phyloP scores from a whole-genome alignment of 2,888 invertebrate species.

The Volucella zonaria region DNA sequence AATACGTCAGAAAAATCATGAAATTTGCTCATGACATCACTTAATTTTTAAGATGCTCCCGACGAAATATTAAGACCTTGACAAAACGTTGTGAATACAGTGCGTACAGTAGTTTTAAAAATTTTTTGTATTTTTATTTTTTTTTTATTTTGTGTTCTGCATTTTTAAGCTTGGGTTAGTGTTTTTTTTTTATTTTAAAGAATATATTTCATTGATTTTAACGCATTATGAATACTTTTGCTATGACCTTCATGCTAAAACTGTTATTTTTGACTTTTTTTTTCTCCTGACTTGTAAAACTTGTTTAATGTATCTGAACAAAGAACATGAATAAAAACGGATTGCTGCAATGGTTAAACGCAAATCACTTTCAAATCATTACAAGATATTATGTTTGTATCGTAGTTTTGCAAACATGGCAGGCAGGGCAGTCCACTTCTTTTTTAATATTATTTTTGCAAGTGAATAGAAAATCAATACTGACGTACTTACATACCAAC shows the following conservation, averaged over 20 bases:
- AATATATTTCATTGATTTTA: background rate
- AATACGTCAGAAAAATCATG: too few relatives aligned
- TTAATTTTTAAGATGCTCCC: too few relatives aligned
- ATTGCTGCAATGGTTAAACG: conserved; percentile 25
- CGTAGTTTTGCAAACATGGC: conserved; percentile 40
- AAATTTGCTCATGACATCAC: too few relatives aligned
- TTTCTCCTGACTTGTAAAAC: conserved; percentile 38
- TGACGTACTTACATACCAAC: conserved; percentile 20
- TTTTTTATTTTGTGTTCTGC: too few relatives aligned
- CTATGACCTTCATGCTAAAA: conserved; percentile 50
- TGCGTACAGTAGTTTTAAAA: too few relatives aligned
- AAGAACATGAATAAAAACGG: conserved; percentile 24
- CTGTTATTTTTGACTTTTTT: too few relatives aligned
- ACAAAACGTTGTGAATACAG: too few relatives aligned
- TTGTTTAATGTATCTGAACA: conserved; percentile 21
- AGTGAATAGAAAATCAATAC: conserved; percentile 64
- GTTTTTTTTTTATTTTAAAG: background rate
- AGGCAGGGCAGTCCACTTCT: conserved; percentile 33
- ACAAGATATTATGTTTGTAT: conserved; percentile 8
- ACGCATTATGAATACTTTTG: conserved; percentile 1
- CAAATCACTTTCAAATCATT: conserved; percentile 42
- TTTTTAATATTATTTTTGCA: conserved; percentile 21
- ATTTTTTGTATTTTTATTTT: too few relatives aligned
- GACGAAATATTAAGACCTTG: too few relatives aligned
- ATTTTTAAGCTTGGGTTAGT: background rate